Percentiles rank a stretch among this genome's conserved stretches.
These are phyloP conservation scores for Hoplostethus atlanticus DNA, from an alignment of 2,797 vertebrate genomes.

Conservation along the genomic window DNA sequence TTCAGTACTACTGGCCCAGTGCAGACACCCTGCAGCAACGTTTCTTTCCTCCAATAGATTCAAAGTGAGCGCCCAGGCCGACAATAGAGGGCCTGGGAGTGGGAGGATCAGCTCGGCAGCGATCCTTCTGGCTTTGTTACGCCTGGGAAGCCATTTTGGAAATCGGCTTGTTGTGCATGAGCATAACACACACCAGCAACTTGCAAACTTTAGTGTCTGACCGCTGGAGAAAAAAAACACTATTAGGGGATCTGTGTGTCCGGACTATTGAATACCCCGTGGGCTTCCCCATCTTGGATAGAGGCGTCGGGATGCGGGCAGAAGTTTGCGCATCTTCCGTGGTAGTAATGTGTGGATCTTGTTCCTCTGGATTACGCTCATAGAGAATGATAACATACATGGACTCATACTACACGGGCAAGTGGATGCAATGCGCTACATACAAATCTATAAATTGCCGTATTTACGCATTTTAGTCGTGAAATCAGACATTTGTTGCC, in stretches of 20 bases:
- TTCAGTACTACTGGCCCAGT: slow-evolving; percentile 1
- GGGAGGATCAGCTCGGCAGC: slow-evolving; percentile 83
- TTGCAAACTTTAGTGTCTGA: slow-evolving; percentile 74
- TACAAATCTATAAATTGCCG: neutral
- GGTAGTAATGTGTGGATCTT: slow-evolving; percentile 52
- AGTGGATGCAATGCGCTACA: slow-evolving; percentile 66
- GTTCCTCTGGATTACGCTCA: slow-evolving; percentile 70
- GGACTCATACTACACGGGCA: slow-evolving; percentile 77
- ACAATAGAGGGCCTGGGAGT: slow-evolving; percentile 76
- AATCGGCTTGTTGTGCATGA: slow-evolving; percentile 80
- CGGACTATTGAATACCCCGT: neutral
- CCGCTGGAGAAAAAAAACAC: neutral
- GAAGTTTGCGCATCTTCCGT: slow-evolving; percentile 68
- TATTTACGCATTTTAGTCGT: neutral
- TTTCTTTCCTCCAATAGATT: slow-evolving; percentile 82
- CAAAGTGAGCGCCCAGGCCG: slow-evolving; percentile 76
- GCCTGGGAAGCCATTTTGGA: slow-evolving; percentile 95
- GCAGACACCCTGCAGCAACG: slow-evolving; percentile 38
- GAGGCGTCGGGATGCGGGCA: slow-evolving; percentile 56
- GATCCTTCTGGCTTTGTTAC: slow-evolving; percentile 91
- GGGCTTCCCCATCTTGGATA: slow-evolving; percentile 2
- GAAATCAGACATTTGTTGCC: neutral
- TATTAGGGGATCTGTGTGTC: neutral
- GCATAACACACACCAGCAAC: slow-evolving; percentile 68
- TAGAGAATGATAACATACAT: slow-evolving; percentile 74